These are phyloP conservation scores for Cyrtodaria siliqua DNA, from an alignment of 2,888 invertebrate genomes.

Conservation along the genomic window DNA sequence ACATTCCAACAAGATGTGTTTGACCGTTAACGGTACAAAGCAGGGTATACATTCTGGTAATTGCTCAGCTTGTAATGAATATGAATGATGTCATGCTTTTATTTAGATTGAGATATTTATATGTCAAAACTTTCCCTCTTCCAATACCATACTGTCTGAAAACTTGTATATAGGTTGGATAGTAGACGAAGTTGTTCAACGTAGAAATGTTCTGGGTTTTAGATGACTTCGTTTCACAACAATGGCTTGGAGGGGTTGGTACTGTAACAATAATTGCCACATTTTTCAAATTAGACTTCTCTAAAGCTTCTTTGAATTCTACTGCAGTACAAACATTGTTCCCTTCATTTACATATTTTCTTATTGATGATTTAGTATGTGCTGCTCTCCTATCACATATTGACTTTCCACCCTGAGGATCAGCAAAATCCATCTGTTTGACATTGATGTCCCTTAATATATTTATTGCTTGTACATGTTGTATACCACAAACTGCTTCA, in stretches of 20 bases:
- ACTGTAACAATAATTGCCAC: neutral
- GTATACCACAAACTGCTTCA: slow-evolving; percentile 13
- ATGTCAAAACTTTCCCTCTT: too few relatives aligned
- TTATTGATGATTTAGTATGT: slow-evolving; percentile 24
- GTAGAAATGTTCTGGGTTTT: neutral
- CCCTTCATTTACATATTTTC: slow-evolving; percentile 39
- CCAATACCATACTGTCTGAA: too few relatives aligned
- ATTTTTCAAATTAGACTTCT: neutral
- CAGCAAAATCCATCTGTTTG: slow-evolving; percentile 20
- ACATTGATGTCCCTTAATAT: slow-evolving; percentile 6
- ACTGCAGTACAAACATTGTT: slow-evolving; percentile 28
- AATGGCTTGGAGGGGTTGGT: neutral
- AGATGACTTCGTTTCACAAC: neutral
- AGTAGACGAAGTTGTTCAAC: neutral
- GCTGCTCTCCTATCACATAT: slow-evolving; percentile 37
- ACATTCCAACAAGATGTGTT: too few relatives aligned
- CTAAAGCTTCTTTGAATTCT: slow-evolving; percentile 12
- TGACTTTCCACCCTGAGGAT: slow-evolving; percentile 43
- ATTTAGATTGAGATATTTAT: too few relatives aligned
- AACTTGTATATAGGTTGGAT: too few relatives aligned
- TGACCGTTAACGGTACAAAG: too few relatives aligned
- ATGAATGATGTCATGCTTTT: too few relatives aligned
- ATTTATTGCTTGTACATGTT: slow-evolving; percentile 11
- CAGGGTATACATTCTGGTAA: too few relatives aligned
- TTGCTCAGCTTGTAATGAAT: too few relatives aligned